Evolutionary conservation across 2,113 vertebrate species (phyloP), one percentile per base, ranked within the genome.

Genomic region (Polypterus senegalus): DNA sequence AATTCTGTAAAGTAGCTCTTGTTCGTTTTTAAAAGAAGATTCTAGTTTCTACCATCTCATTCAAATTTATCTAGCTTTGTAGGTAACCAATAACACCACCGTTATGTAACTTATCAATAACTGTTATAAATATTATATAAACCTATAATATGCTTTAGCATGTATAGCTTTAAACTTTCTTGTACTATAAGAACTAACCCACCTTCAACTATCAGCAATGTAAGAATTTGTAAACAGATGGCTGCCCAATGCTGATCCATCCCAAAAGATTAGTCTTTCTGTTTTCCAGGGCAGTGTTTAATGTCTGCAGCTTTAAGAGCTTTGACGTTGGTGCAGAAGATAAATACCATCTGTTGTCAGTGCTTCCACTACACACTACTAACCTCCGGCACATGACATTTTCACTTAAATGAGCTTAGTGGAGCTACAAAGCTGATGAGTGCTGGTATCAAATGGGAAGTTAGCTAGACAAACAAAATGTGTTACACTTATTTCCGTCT

Each of bases 261-360:
- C 51, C 49, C 5, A 45, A 48, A 57, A 60, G 69, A 54, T 71
- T 65, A 67, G 61, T 48, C 7, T 65, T 63, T 69, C 9, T 67
- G 65, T 63, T 69, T 70, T 76, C 62, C 69, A 75, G 69, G 69
- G 57, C 69, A 73, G 63, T 47, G 61, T 73, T 61, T 66, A 63
- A 69, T 63, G 62, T 61, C 62, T 60, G 7, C 54, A 27, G 52
- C 45, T 58, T 49, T 68, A 57, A 57, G 56, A 27, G 58, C 61
- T 56, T 56, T 79, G 74, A 70, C 47, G 67, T 73, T 74, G 72
- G 76, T 68, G 69, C 69, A 67, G 69, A 27, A 27, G 69, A 68
- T 69, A 66, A 67, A 66, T 60, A 63, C 83, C 83, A 86, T 86
- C 84, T 87, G 85, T 68, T 76, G 73, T 71, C 67, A 63, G 67